These are phyloP conservation scores for Rhamnusium bicolor DNA, from an alignment of 2,888 invertebrate genomes.

Conservation along the genomic window DNA sequence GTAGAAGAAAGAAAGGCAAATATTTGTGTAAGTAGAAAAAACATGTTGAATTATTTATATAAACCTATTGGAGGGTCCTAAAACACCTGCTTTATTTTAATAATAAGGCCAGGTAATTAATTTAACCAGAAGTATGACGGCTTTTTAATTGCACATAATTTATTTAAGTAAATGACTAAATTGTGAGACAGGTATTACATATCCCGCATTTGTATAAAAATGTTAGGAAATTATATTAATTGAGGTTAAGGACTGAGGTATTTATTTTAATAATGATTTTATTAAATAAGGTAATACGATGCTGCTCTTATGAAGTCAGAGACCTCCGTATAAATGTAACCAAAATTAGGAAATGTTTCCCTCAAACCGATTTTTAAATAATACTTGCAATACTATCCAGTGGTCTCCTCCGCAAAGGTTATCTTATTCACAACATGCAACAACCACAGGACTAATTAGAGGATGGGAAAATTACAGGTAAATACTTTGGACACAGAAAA, in stretches of 20 bases:
- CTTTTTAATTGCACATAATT: not conserved
- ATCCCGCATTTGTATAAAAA: not conserved
- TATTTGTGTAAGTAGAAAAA: conserved; percentile 18
- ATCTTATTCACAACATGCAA: no score
- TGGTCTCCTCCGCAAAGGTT: no score
- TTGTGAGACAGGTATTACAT: not conserved
- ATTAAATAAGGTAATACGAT: no score
- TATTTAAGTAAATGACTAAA: not conserved
- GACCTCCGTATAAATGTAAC: no score
- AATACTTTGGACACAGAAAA: no score
- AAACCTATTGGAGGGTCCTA: conserved; percentile 1
- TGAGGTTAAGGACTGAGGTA: not conserved
- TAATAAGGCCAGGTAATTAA: not conserved
- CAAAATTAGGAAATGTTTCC: no score
- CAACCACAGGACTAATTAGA: no score
- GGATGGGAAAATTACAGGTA: no score
- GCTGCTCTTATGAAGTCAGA: no score
- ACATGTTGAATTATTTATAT: conserved; percentile 11
- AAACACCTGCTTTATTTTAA: not conserved
- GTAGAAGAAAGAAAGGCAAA: conserved; percentile 22
- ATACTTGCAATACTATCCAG: no score
- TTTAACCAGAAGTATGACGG: not conserved
- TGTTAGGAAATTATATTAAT: not conserved
- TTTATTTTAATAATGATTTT: not conserved
- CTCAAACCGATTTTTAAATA: no score